A percentile compares a stretch with the other conserved stretches of the same genome.
Evolutionary conservation across 92 coral and sea anemone genomes (phyloP).

Genomic region (Blastomussa wellsi): DNA sequence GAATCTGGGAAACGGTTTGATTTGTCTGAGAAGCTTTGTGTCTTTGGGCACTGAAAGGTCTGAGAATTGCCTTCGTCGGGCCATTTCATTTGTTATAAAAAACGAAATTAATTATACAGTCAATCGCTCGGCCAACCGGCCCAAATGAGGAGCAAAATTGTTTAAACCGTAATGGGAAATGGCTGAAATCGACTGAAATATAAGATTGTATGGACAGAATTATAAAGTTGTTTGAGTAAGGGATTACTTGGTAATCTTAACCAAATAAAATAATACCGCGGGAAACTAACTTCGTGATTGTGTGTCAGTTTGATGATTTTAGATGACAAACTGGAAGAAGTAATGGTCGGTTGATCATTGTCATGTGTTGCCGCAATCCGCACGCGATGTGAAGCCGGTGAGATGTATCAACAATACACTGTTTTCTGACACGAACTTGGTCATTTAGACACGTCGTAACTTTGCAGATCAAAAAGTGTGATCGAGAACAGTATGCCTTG

Average conservation of each 20-base stretch:
- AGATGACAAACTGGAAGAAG: background rate
- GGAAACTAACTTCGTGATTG: background rate
- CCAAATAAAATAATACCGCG: slow-evolving; percentile 2
- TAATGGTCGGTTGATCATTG: background rate
- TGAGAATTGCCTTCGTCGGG: background rate
- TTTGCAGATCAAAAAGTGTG: background rate
- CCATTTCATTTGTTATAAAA: background rate
- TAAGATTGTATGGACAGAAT: background rate
- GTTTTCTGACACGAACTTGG: background rate
- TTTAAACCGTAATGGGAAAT: background rate
- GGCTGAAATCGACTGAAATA: background rate
- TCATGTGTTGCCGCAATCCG: background rate
- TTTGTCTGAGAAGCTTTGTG: no score
- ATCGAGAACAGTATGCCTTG: background rate
- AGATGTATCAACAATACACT: background rate
- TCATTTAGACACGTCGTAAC: no score
- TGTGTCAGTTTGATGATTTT: background rate
- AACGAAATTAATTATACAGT: no score
- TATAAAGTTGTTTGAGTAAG: background rate
- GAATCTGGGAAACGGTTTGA: no score
- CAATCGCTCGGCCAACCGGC: background rate
- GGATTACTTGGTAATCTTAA: background rate
- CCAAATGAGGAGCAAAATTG: background rate
- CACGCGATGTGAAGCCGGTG: background rate
- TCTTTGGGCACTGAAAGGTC: no score